Base-by-base conservation (phyloP, 1,140 invertebrate species). In the Drosophila santomea region DNA sequence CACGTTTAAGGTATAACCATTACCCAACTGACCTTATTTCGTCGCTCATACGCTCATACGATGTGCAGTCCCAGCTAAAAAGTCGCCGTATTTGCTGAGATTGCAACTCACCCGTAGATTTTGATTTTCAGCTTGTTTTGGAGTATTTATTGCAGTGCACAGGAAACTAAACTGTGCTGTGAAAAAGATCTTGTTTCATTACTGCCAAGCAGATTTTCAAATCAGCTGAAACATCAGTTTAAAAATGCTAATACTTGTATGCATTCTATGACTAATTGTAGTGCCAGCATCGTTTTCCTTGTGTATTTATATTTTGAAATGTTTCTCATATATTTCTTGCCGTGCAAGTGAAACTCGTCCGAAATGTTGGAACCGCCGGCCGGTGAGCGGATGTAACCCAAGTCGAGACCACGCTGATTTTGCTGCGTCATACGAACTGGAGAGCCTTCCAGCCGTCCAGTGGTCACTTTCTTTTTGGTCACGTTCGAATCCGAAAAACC, bases 1-100 rank as follows among this genome's bases (percentile, higher is more conserved):
- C 82, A 86, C 83, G 83, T 79, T 85, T 75, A 75, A 59, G 83
- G 71, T 72, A 75, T 71, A 36, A 35, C 56, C 74, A 86, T 86
- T 86, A 83, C 83, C 83, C 83, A 88, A 88, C 79, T 89, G 83
- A 88, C 83, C 83, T 83, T 88, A 88, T 88, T 86, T 73, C 36
- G 32, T 67, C 36, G 51, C 45, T 52, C 51, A 58, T 17, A 17
- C 36, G 51, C 45, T 52, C 51, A 58, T 52, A 15, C 17, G 32
- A 32, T 74, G 15, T 55, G 67, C 67, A 57, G 66, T 57, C 28
- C 48, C 52, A 58, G 66, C 63, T 36, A 2, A 39, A 71, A 57
- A 66, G 54, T 58, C 6, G 12, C 35, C 35, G 15, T 54, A 59
- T 57, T 45, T 50, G 66, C 67, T 43, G 64, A 41, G 43, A 45